A percentile compares a stretch with the other conserved stretches of the same genome.
Conservation (phyloP, 2,888 invertebrate genomes). For the Lapara coniferarum region DNA sequence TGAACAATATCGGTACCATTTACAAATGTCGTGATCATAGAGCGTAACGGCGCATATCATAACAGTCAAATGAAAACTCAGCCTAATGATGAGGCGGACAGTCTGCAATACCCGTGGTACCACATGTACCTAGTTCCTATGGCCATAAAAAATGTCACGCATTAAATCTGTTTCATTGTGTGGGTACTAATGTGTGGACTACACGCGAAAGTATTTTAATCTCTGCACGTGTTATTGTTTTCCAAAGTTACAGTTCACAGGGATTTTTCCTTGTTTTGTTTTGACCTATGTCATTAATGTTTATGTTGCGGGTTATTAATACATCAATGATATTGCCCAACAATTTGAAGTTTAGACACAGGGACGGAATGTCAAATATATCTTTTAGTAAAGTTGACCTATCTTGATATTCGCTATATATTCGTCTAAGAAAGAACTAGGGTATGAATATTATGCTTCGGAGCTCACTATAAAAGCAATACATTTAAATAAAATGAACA, state of each 20-base stretch:
- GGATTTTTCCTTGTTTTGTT: constrained; percentile 6
- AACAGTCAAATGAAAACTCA: constrained; percentile 23
- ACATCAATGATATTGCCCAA: too few relatives aligned
- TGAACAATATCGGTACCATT: constrained; percentile 15
- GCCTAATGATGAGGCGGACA: not conserved
- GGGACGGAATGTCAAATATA: not conserved
- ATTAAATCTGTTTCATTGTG: constrained; percentile 19
- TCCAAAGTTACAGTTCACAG: not conserved
- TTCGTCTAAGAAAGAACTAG: not conserved
- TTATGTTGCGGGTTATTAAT: too few relatives aligned
- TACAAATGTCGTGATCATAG: constrained; percentile 2
- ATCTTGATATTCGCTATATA: not conserved
- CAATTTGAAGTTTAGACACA: not conserved
- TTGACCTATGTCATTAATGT: not conserved
- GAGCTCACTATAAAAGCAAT: too few relatives aligned
- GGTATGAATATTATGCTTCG: not conserved
- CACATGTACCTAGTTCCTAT: not conserved
- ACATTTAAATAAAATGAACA: not conserved
- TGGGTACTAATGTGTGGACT: constrained; percentile 17
- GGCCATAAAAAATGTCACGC: constrained; percentile 15
- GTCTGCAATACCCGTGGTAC: not conserved
- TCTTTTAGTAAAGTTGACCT: not conserved
- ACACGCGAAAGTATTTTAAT: constrained; percentile 8
- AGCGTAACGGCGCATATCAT: constrained; percentile 24
- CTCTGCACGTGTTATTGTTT: not conserved